Evolutionary conservation across 2,113 vertebrate species (phyloP), one percentile per base, ranked within the genome.

Genomic region (Tringa solitaria): DNA sequence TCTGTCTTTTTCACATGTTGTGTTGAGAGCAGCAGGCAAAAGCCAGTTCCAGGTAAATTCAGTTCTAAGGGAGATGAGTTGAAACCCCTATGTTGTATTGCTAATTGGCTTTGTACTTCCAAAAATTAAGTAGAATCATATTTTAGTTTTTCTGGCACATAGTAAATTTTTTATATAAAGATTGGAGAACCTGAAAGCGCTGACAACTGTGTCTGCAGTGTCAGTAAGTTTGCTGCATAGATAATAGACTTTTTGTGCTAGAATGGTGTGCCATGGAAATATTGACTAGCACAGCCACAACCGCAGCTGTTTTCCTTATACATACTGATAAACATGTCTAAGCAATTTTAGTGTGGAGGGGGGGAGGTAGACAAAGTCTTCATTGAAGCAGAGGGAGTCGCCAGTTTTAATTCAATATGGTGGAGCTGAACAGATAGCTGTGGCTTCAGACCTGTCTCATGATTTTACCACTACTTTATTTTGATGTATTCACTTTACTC

Each of bases 401-500:
- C 33, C 37, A 53, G 30, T 19, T 83, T 80, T 94, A 73, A 35
- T 83, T 88, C 63, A 54, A 5, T 61, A 23, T 39, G 22, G 41
- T 53, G 10, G 32, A 83, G 32, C 41, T 74, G 67, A 86, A 86
- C 43, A 60, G 81, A 65, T 43, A 93, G 45, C 39, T 80, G 30
- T 74, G 90, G 54, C 63, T 92, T 85, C 64, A 81, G 82, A 63
- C 53, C 63, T 43, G 27, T 27, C 14, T 77, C 64, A 54, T 85
- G 54, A 63, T 37, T 37, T 90, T 90, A 57, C 8, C 51, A 12
- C 16, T 48, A 73, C 27, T 81, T 93, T 80, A 65, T 84, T 95
- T 87, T 93, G 86, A 77, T 90, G 87, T 79, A 85, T 90, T 83
- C 1, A 6, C 90, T 96, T 53, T 87, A 75, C 57, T 93, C 51